Evolutionary conservation across 1,140 invertebrate genomes (phyloP).

Genomic region (Leucophenga varia): DNA sequence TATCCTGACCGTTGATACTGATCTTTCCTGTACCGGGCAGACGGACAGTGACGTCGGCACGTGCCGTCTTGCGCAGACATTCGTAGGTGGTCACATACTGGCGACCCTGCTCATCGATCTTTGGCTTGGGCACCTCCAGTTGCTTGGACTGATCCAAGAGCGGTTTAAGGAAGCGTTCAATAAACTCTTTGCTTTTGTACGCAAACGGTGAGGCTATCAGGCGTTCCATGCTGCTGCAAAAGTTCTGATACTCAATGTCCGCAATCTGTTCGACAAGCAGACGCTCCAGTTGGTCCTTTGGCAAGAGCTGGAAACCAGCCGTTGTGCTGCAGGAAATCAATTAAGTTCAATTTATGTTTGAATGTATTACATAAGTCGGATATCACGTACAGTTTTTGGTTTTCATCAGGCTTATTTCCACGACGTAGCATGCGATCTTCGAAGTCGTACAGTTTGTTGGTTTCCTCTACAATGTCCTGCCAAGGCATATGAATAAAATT

Average conservation of each 20-base stretch:
- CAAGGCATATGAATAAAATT: too few species aligned
- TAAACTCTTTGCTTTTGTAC: conserved; percentile 67
- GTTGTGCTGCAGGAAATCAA: conserved; percentile 57
- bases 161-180: conserved; percentile 68
- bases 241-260: conserved; percentile 74
- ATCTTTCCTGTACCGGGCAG: conserved; percentile 80
- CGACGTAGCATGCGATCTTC: conserved; percentile 69
- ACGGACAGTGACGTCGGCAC: conserved; percentile 67
- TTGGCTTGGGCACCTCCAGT: conserved; percentile 64
- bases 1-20: conserved; percentile 75
- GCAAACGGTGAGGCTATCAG: conserved; percentile 72
- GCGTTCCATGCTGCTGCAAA: conserved; percentile 71
- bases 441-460: conserved; percentile 67
- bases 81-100: conserved; percentile 70
- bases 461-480: conserved; percentile 65
- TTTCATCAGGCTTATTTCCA: conserved; percentile 62
- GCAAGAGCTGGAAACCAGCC: conserved; percentile 67
- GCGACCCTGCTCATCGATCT: conserved; percentile 67
- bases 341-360: too few species aligned
- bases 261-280: conserved; percentile 70
- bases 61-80: conserved; percentile 70
- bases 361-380: too few species aligned
- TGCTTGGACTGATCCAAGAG: conserved; percentile 60
- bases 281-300: conserved; percentile 67
- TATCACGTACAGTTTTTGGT: conserved; percentile 65